A percentile compares a stretch with the other conserved stretches of the same genome.
These are phyloP conservation scores for Athene cunicularia DNA, from an alignment of 2,113 vertebrate species.

Conservation along the genomic window DNA sequence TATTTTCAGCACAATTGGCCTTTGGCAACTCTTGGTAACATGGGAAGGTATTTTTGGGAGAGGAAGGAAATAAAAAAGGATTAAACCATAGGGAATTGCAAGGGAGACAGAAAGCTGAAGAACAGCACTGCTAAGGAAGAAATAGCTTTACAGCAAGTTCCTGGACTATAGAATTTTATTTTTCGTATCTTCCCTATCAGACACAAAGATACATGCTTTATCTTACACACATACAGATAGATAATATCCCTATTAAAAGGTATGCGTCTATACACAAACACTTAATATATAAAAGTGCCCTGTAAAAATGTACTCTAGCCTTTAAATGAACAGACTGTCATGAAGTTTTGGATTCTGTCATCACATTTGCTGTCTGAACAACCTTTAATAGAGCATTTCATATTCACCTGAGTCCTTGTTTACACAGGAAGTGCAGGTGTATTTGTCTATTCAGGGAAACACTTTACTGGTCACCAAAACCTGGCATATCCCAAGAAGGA, in stretches of 20 bases:
- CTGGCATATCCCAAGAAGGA: background rate
- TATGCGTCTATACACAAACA: background rate
- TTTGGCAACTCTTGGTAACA: conserved; percentile 54
- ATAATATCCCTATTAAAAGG: background rate
- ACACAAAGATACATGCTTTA: background rate
- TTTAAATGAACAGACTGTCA: background rate
- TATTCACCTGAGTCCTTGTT: background rate
- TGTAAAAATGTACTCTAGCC: background rate
- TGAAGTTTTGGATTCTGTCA: background rate
- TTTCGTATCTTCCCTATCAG: background rate
- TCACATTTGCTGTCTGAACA: background rate
- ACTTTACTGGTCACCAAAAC: background rate
- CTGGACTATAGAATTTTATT: background rate
- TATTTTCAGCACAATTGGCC: conserved; percentile 53
- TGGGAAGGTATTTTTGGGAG: conserved; percentile 50
- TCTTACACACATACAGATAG: background rate
- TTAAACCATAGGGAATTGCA: conserved; percentile 32
- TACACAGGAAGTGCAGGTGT: background rate
- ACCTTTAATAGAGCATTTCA: background rate
- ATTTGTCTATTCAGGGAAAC: background rate
- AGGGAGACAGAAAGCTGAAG: background rate
- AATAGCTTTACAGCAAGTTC: background rate
- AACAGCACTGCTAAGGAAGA: background rate
- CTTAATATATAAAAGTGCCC: background rate
- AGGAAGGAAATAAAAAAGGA: conserved; percentile 43